Base-by-base conservation (phyloP, 2,797 vertebrate species). In the Pangasius mekongensis region DNA sequence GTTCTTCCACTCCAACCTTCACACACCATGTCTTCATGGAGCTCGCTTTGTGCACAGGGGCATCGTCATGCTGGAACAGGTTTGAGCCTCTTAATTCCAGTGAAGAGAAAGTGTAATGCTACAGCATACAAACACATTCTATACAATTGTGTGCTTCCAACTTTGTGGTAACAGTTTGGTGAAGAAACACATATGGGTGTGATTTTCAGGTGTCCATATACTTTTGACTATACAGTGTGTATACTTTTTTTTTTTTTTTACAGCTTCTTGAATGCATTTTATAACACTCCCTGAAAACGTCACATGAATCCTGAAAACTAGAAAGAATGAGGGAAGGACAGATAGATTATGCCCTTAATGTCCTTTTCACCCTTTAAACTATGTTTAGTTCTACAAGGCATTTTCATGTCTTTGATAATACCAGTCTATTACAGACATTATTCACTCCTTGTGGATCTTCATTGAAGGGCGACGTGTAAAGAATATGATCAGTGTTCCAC, bases 381-480 rank as follows among this genome's bases (percentile, higher is more conserved):
- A 5, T 18, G 9, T 30, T 24, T 5, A 39, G 22, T n/a, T 60
- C 5, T 76, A 18, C 54, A 56, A 67, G 27, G 64, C 27, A 56
- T 82, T 74, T 82, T 56, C 16, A 85, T 86, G 83, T 85, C 74
- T 83, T 87, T 64, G 85, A 86, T 33, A 86, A 73, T 77, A 49
- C 14, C 78, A 85, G 82, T 87, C 18, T 58, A 27, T 87, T 54
- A 60, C 56, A 83, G 39, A 13, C 10, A 33, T 20, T 0, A 39
- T 83, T 87, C 84, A 78, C 58, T 87, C 47, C 77, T 87, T 9
- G 27, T 83, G 69, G 86, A 83, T 73, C 78, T 91, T 84, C 73
- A 16, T 27, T 5, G 54, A 20, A 27, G 33, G 58, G 2, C 6
- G 82, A 43, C 16, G 47, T 47, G 77, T 89, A 83, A 87, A 64